Conservation (phyloP, 2,888 invertebrate genomes). For the Chelonus formosanus region DNA sequence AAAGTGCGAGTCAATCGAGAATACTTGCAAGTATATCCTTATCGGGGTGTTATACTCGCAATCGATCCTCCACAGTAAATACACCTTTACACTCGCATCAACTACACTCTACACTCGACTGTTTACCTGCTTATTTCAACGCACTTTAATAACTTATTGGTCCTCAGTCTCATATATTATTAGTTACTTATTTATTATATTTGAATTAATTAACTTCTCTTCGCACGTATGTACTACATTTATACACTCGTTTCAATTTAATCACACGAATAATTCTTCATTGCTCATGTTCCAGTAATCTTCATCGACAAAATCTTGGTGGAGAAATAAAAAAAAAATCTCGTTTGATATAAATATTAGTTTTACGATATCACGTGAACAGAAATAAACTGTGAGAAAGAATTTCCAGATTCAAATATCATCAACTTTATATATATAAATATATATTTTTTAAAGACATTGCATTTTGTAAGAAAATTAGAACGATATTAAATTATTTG, state of each 20-base stretch:
- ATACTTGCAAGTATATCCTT: conserved; percentile 29
- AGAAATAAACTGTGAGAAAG: conserved; percentile 9
- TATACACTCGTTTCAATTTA: not conserved
- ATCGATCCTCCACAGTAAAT: conserved; percentile 29
- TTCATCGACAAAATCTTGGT: conserved; percentile 22
- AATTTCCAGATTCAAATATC: not conserved
- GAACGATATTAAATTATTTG: conserved; percentile 3
- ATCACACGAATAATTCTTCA: not conserved
- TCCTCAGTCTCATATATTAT: conserved; percentile 45
- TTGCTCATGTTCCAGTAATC: conserved; percentile 14
- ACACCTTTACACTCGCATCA: not conserved
- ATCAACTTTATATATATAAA: too few relatives aligned
- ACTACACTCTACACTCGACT: too few relatives aligned
- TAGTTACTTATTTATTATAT: conserved; percentile 48
- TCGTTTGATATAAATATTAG: conserved; percentile 3
- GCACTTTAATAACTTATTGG: not conserved
- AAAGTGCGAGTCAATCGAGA: conserved; percentile 5
- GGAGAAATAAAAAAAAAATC: conserved; percentile 15
- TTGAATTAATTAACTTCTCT: conserved; percentile 57
- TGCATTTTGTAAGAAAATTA: not conserved
- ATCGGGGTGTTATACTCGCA: conserved; percentile 40
- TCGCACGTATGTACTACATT: conserved; percentile 23
- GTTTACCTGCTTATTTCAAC: conserved; percentile 24
- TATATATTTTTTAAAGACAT: too few relatives aligned
- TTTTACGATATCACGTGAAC: not conserved